phyloP scores from a whole-genome alignment of 2,888 invertebrate genomes.

The Liodrosophila aerea region DNA sequence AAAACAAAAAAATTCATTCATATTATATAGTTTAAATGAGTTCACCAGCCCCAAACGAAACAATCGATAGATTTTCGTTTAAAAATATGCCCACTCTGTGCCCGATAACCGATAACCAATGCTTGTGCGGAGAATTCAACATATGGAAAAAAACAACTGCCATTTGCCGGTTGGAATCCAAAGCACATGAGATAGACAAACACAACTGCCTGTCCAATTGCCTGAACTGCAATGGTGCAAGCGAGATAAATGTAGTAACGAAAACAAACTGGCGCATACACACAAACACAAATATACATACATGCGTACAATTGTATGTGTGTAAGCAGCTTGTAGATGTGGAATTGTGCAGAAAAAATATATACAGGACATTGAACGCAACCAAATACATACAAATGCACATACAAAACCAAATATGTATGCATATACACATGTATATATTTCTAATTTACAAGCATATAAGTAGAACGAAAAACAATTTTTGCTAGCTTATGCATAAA shows the following conservation, averaged over 20 bases:
- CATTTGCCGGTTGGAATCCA: conserved; percentile 30
- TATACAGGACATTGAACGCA: neutral
- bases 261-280: conserved; percentile 25
- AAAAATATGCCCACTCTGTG: too few species aligned
- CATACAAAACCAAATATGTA: neutral
- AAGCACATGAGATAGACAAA: neutral
- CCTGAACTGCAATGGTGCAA: conserved; percentile 28
- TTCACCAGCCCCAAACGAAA: too few species aligned
- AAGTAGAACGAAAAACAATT: too few species aligned
- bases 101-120: conserved; percentile 1
- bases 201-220: conserved; percentile 9
- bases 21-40: too few species aligned
- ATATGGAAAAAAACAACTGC: conserved; percentile 13
- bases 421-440: too few species aligned
- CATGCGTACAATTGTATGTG: neutral
- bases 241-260: conserved; percentile 27
- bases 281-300: conserved; percentile 12
- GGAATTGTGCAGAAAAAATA: conserved; percentile 4
- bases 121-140: conserved; percentile 10
- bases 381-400: neutral
- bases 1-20: too few species aligned
- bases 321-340: neutral
- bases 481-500: too few species aligned
- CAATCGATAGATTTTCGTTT: too few species aligned
- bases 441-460: too few species aligned